Conservation (phyloP, 2,797 vertebrate species). For the Telmatherina bonti region DNA sequence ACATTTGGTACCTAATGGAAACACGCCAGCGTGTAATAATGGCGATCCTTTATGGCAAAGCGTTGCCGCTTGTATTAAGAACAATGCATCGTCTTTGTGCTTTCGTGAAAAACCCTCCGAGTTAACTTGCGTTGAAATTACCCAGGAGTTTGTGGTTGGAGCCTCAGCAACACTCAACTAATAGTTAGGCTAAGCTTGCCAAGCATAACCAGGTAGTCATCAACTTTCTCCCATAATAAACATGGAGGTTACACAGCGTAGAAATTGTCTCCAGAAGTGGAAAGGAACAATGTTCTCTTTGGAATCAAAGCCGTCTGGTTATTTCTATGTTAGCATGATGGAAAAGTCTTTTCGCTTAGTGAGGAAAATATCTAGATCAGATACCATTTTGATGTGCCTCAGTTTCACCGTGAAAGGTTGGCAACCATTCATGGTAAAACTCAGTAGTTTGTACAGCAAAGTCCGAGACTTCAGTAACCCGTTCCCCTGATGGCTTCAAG, state of each 20-base stretch:
- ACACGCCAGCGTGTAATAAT: slow-evolving; percentile 7
- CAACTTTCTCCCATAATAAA: slow-evolving; percentile 59
- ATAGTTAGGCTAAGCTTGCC: slow-evolving; percentile 53
- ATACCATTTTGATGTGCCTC: not conserved
- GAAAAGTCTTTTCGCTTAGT: not conserved
- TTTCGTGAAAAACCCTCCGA: not conserved
- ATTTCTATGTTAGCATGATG: not conserved
- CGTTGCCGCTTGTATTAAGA: slow-evolving; percentile 24
- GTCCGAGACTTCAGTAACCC: not conserved
- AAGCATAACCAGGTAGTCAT: slow-evolving; percentile 51
- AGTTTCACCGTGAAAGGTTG: not conserved
- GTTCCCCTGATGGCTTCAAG: not conserved
- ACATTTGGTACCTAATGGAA: slow-evolving; percentile 34
- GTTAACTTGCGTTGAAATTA: slow-evolving; percentile 36
- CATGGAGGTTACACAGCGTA: slow-evolving; percentile 38
- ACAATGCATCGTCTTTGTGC: slow-evolving; percentile 51
- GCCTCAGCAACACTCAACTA: slow-evolving; percentile 39
- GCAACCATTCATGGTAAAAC: not conserved
- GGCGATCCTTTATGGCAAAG: slow-evolving; percentile 37
- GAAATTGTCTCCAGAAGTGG: slow-evolving; percentile 17
- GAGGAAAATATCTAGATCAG: not conserved
- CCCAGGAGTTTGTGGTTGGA: slow-evolving; percentile 47
- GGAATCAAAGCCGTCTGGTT: slow-evolving; percentile 2
- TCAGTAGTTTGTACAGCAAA: not conserved
- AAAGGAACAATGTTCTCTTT: slow-evolving; percentile 34